phyloP scores from a whole-genome alignment of 2,113 vertebrate species.

The Sisor rabdophorus region DNA sequence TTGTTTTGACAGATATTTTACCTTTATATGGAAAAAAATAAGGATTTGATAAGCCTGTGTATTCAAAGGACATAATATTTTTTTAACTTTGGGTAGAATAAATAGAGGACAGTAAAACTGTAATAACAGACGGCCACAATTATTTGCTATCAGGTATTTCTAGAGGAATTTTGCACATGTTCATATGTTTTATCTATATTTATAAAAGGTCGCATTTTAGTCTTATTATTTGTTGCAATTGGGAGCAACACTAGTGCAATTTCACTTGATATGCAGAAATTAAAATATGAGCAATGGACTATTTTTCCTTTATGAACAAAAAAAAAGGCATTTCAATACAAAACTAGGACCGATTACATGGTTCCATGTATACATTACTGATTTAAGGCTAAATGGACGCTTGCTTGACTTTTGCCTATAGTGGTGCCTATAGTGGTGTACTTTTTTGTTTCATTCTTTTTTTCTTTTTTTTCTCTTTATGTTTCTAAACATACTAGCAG shows the following conservation, averaged over 20 bases:
- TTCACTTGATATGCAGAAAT: slow-evolving; percentile 2
- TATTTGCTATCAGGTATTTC: slow-evolving; percentile 30
- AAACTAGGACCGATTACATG: slow-evolving; percentile 12
- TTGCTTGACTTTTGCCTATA: not conserved
- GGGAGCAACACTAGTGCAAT: slow-evolving; percentile 13
- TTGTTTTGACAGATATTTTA: not conserved
- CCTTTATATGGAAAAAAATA: not conserved
- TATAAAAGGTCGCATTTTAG: slow-evolving; percentile 41
- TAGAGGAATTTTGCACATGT: slow-evolving; percentile 37
- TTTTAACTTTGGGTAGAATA: slow-evolving; percentile 37
- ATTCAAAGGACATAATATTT: slow-evolving; percentile 50
- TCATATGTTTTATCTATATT: slow-evolving; percentile 41
- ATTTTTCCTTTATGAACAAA: not conserved
- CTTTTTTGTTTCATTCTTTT: not conserved
- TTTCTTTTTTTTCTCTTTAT: not conserved
- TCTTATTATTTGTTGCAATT: slow-evolving; percentile 28
- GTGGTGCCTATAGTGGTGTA: not conserved
- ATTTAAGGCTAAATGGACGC: slow-evolving; percentile 7
- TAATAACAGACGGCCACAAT: slow-evolving; percentile 43
- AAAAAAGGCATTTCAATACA: not conserved
- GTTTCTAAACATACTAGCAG: slow-evolving; percentile 14
- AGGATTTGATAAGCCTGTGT: slow-evolving; percentile 26
- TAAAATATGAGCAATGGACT: slow-evolving; percentile 2
- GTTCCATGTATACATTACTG: not conserved
- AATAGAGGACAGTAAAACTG: slow-evolving; percentile 50